phyloP scores from a whole-genome alignment of 2,888 invertebrate genomes.

The Rhorus exstirpatorius region DNA sequence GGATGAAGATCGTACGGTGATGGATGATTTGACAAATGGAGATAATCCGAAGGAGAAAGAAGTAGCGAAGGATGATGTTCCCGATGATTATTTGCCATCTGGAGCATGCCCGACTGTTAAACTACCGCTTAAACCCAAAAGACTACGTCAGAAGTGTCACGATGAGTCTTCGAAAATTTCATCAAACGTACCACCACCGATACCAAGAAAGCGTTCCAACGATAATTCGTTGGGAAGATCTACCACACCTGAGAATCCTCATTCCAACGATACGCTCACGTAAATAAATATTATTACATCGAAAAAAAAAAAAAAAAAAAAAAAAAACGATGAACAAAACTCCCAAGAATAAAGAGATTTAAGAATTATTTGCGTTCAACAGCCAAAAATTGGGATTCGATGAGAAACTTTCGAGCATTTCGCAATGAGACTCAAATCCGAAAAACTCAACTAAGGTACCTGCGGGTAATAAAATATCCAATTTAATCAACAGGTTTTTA shows the following conservation, averaged over 20 bases:
- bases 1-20: conserved; percentile 68
- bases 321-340: not conserved
- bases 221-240: conserved; percentile 66
- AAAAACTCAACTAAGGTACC: too few species aligned
- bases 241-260: conserved; percentile 57
- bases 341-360: not conserved
- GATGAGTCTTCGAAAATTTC: conserved; percentile 73
- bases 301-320: not conserved
- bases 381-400: too few species aligned
- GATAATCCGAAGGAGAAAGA: conserved; percentile 24
- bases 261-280: conserved; percentile 79
- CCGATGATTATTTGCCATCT: not conserved
- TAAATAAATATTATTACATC: conserved; percentile 65
- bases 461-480: too few species aligned
- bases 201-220: conserved; percentile 74
- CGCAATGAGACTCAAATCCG: too few species aligned
- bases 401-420: too few species aligned
- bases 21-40: conserved; percentile 67
- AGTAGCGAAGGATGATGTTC: conserved; percentile 28
- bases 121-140: conserved; percentile 81
- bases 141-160: conserved; percentile 75
- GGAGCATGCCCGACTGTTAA: conserved; percentile 55
- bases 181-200: conserved; percentile 80
- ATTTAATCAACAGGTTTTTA: too few species aligned
- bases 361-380: not conserved